Conservation (phyloP, 2,888 invertebrate genomes). For the Acheta domesticus region DNA sequence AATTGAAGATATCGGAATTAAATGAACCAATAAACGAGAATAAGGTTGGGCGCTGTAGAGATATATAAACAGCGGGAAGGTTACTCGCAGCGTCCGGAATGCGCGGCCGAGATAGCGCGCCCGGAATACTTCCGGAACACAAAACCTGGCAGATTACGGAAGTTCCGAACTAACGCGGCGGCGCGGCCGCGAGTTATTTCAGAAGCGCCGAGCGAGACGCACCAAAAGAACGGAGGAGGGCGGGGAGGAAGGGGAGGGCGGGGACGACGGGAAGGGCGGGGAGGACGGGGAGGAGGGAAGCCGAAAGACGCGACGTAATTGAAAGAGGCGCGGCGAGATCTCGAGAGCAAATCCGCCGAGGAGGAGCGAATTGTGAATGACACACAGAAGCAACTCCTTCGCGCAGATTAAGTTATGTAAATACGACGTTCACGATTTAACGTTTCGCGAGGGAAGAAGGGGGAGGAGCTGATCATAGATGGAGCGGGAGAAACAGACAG, state of each 20-base stretch:
- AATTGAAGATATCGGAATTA: conserved; percentile 3
- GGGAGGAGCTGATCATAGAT: too few relatives aligned
- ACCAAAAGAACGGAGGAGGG: neutral
- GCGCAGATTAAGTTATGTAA: too few relatives aligned
- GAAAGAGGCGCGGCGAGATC: neutral
- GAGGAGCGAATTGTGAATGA: too few relatives aligned
- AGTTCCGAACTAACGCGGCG: neutral
- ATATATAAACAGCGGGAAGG: neutral
- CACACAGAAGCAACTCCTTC: too few relatives aligned
- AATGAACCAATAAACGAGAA: conserved; percentile 18
- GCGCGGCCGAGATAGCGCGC: neutral
- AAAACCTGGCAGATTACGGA: conserved; percentile 2
- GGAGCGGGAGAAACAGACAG: too few relatives aligned
- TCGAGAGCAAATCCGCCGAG: too few relatives aligned
- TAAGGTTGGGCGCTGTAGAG: neutral
- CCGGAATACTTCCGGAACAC: neutral
- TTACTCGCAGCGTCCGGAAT: neutral
- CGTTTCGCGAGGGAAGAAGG: too few relatives aligned
- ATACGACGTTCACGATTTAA: too few relatives aligned
- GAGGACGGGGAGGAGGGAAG: neutral
- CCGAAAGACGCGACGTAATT: neutral
- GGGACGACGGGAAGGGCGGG: too few relatives aligned
- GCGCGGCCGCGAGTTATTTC: neutral
- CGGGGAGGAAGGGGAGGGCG: neutral
- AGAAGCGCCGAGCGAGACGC: neutral